Evolutionary conservation across 92 coral and sea anemone genomes (phyloP).

Genomic region (Heliopora coerulea): DNA sequence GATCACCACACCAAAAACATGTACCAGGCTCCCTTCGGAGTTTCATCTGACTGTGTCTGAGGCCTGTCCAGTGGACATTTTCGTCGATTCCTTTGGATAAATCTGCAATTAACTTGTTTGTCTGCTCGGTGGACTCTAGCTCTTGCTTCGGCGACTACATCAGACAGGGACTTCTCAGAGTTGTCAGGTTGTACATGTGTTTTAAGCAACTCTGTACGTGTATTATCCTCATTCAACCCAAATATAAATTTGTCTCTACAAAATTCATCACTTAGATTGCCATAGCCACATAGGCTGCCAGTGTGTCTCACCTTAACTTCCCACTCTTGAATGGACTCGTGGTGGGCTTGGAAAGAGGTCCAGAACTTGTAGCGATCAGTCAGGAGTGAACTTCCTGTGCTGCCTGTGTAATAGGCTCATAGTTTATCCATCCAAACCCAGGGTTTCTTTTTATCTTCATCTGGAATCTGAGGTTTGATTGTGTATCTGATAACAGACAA

Average conservation of each 20-base stretch:
- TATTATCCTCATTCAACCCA: slow-evolving; percentile 38
- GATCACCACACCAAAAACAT: slow-evolving; percentile 41
- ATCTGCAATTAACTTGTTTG: slow-evolving; percentile 42
- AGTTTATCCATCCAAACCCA: slow-evolving; percentile 55
- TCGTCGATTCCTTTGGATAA: slow-evolving; percentile 46
- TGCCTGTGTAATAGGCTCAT: slow-evolving; percentile 40
- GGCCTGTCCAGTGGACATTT: slow-evolving; percentile 48
- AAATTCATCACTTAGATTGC: slow-evolving; percentile 34
- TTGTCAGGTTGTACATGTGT: slow-evolving; percentile 52
- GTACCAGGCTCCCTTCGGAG: slow-evolving; percentile 44
- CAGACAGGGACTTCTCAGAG: slow-evolving; percentile 32
- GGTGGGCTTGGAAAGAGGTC: slow-evolving; percentile 8
- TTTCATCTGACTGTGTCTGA: slow-evolving; percentile 45
- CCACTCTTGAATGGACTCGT: slow-evolving; percentile 54
- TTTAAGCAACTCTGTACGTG: slow-evolving; percentile 47
- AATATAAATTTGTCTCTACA: slow-evolving; percentile 50
- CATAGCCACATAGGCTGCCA: slow-evolving; percentile 48
- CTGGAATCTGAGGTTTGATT: slow-evolving; percentile 41
- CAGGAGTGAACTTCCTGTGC: slow-evolving; percentile 37
- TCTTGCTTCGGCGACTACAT: slow-evolving; percentile 50
- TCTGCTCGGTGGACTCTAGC: slow-evolving; percentile 42
- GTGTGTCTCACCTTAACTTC: slow-evolving; percentile 46
- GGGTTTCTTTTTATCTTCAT: slow-evolving; percentile 51
- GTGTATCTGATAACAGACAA: slow-evolving; percentile 51
- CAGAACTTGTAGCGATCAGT: slow-evolving; percentile 45